Evolutionary conservation across 2,888 invertebrate species (phyloP), one percentile per base, ranked within the genome.

Genomic region (Girardia tigrina): DNA sequence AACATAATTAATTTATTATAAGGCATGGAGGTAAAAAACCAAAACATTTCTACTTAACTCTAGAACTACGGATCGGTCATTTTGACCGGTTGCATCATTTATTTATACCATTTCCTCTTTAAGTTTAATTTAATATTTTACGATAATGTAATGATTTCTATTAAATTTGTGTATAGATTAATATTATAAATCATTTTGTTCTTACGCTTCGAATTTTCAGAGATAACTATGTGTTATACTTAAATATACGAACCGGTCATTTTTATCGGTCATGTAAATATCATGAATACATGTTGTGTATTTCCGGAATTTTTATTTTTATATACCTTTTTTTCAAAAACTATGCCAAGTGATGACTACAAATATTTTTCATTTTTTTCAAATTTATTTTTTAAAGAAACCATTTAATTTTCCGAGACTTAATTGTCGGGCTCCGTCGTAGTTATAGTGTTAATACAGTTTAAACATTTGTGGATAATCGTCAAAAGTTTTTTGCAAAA

Each of bases 81-180:
- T 20, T 20, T 12, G 56, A 56, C 56, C 56, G n/a, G 56, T 56
- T 56, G 56, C 56, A 56, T 56, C 56, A 56, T 56, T 56, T 12
- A 56, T 56, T 56, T 56, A 56, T 56, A 56, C n/a, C 56, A 56
- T 56, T 4, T 56, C 56, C 56, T 56, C 56, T 56, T n/a, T n/a
- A n/a, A n/a, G n/a, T n/a, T n/a, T n/a, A n/a, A n/a, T n/a, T 56
- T 56, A 56, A 56, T 56, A 56, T 56, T 56, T 56, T 56, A 56
- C 56, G 56, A 56, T 56, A 56, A 56, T 56, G 56, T 56, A n/a
- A 56, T 56, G 56, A 56, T 56, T 56, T 56, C 23, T 56, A 56
- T 56, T 56, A 56, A 56, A 56, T 56, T 56, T 56, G 56, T 56
- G n/a, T 56, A 56, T 56, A 56, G 20, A 12, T 8, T 4, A 12